Base-by-base conservation (phyloP, 1,140 invertebrate genomes). In the Orius laevigatus region DNA sequence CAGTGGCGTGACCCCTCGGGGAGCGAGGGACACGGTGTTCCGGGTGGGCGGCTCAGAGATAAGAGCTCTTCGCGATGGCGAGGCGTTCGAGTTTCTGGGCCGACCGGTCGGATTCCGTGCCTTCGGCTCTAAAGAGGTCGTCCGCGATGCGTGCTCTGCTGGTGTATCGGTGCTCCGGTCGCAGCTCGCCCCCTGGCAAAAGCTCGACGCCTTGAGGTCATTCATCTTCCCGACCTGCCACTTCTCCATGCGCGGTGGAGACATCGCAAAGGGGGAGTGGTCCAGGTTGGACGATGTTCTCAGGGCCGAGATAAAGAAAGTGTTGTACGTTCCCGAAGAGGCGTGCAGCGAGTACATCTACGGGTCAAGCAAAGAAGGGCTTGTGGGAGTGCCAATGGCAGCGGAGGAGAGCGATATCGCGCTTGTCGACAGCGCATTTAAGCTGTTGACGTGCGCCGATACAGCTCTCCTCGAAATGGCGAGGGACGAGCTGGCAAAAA, bases 101-200 rank as follows among this genome's bases (percentile, higher is more conserved):
- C 49, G 60, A 1, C 61, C 60, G 0, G 58, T 55, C 0, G 62
- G 59, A 0, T 53, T 57, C 35, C 42, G 44, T 1, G 53, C 60
- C 1, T 16, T 53, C 2, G 57, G 53, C 1, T 58, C 58, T 1
- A 42, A 48, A 9, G 18, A 41, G 0, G 53, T 56, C 6, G 46
- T 62, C 0, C 45, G 47, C 0, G 33, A 40, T 0, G 44, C 60
- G 39, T 18, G 5, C 3, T 2, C 14, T 4, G 19, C 16, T 10
- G 45, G 33, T 2, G 3, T 35, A 11, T 4, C 16, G 3, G 20
- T 64, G 0, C 52, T 61, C 44, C 3, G 10, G 0, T 58, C 56
- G 1, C 42, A 57, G 0, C 58, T 65, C 0, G 59, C 63, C 2
- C 63, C 63, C 0, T 66, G 66, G 62, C 62, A 66, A 51, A 63